phyloP scores from a whole-genome alignment of 1,140 invertebrate species.

The Conopomorpha cramerella region DNA sequence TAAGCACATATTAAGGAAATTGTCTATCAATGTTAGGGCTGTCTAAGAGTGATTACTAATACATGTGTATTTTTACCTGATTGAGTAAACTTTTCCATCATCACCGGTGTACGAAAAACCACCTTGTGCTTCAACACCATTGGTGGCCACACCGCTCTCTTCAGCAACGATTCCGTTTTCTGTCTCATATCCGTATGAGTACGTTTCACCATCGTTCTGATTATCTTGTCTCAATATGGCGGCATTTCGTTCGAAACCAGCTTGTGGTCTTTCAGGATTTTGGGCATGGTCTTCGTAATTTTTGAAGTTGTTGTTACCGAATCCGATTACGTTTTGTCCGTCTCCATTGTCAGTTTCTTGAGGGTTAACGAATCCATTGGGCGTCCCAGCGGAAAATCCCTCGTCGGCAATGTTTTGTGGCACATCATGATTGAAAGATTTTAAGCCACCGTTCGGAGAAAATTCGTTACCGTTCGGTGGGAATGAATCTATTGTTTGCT shows the following conservation, averaged over 20 bases:
- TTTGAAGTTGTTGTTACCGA: slow-evolving; percentile 3
- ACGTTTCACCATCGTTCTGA: slow-evolving; percentile 33
- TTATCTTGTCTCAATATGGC: slow-evolving; percentile 32
- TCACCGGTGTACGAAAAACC: slow-evolving; percentile 55
- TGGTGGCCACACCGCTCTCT: slow-evolving; percentile 34
- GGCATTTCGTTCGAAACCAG: slow-evolving; percentile 35
- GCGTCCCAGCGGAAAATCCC: too few relatives aligned
- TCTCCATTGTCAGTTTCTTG: slow-evolving; percentile 3
- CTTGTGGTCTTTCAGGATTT: slow-evolving; percentile 26
- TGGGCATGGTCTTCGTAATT: slow-evolving; percentile 1
- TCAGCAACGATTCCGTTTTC: slow-evolving; percentile 42
- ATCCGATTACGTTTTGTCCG: slow-evolving; percentile 1
- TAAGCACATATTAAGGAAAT: too few relatives aligned
- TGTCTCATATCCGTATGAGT: slow-evolving; percentile 39
- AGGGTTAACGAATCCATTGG: too few relatives aligned
- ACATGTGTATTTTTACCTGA: too few relatives aligned
- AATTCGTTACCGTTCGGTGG: too few relatives aligned
- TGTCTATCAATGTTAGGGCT: too few relatives aligned
- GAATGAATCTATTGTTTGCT: too few relatives aligned
- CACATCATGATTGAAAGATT: too few relatives aligned
- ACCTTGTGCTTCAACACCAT: slow-evolving; percentile 38
- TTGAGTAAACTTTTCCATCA: slow-evolving; percentile 63
- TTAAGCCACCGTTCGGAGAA: too few relatives aligned
- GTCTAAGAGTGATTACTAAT: too few relatives aligned
- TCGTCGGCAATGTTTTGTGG: too few relatives aligned